These are phyloP conservation scores for Alces alces DNA, from an alignment of 2,113 vertebrate species.

Conservation along the genomic window DNA sequence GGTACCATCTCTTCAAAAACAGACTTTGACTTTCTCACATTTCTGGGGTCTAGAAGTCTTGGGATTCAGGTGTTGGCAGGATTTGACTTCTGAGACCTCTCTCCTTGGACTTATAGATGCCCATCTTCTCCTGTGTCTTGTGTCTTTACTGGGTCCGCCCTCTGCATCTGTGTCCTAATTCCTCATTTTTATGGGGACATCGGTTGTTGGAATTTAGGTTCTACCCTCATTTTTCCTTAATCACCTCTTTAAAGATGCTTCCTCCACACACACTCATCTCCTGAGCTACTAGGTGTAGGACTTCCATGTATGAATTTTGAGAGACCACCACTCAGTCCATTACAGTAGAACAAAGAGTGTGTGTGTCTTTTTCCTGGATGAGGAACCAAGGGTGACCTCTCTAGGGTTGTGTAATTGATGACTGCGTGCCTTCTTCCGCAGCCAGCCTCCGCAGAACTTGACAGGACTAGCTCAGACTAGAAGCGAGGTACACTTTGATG, in stretches of 20 bases:
- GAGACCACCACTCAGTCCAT: no score
- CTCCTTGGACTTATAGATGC: not conserved
- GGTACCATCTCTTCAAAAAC: not conserved
- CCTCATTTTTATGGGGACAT: not conserved
- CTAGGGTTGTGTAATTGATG: not conserved
- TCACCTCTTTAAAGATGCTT: not conserved
- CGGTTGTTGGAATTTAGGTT: not conserved
- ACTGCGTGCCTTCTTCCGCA: not conserved
- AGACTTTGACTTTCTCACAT: not conserved
- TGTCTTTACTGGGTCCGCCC: accelerated
- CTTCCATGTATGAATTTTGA: not conserved
- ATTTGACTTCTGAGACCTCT: not conserved
- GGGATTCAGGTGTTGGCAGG: no score
- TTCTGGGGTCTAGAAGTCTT: not conserved
- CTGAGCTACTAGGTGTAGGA: not conserved
- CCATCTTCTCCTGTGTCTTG: not conserved
- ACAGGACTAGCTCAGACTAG: no score
- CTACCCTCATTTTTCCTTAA: not conserved
- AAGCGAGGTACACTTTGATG: not conserved
- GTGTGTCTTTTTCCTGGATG: no score
- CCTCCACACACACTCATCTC: not conserved
- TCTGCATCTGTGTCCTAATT: not conserved
- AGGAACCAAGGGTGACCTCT: not conserved
- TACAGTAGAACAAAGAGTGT: not conserved
- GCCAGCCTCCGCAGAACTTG: not conserved